Conservation (phyloP, 2,113 vertebrate genomes). For the Phyllostomus hastatus region DNA sequence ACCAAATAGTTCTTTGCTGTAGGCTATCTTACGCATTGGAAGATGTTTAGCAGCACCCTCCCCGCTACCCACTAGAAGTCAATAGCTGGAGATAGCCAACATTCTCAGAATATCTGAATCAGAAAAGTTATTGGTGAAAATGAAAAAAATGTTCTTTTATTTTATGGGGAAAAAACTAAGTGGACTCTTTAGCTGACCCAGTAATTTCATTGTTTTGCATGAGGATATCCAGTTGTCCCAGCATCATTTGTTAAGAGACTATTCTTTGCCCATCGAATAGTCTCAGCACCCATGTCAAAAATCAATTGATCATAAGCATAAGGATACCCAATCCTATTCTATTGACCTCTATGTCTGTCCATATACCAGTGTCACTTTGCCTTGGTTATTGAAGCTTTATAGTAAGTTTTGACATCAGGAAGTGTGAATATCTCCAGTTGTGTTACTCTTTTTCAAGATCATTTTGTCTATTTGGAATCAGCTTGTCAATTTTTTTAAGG, state of each 20-base stretch:
- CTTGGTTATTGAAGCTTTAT: not conserved
- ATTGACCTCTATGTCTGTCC: accelerated
- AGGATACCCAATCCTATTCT: not conserved
- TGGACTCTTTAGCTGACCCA: no score
- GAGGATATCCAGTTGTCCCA: not conserved
- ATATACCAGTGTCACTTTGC: no score
- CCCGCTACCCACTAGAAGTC: no score
- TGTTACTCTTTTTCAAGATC: not conserved
- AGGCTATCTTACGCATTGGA: no score
- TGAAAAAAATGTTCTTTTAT: no score
- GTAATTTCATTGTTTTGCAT: not conserved
- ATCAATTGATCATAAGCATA: not conserved
- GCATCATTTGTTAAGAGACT: not conserved
- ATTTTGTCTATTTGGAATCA: not conserved
- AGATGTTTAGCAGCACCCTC: no score
- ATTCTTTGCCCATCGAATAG: not conserved
- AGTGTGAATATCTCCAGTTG: not conserved
- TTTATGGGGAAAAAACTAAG: no score
- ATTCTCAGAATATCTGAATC: no score
- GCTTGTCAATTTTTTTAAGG: not conserved
- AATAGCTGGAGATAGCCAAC: no score
- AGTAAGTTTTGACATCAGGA: not conserved
- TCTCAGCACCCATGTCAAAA: not conserved
- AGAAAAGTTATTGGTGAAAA: no score
- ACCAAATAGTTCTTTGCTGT: no score